phyloP scores from a whole-genome alignment of 1,140 invertebrate genomes.

The Zaprionus inermis region DNA sequence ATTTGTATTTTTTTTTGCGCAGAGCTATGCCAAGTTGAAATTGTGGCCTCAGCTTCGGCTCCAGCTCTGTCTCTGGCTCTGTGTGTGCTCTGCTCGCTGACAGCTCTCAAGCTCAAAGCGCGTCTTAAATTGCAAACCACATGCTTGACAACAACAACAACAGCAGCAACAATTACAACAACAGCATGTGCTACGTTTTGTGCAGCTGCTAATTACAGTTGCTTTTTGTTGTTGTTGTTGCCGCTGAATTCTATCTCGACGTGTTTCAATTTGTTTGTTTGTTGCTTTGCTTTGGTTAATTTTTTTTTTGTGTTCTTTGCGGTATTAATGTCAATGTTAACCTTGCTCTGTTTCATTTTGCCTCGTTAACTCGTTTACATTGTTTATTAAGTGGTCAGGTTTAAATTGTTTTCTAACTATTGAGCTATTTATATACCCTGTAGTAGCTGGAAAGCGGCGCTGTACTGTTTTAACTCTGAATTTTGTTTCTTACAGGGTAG shows the following conservation, averaged over 20 bases:
- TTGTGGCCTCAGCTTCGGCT: conserved; percentile 28
- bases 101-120: conserved; percentile 44
- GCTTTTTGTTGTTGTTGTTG: conserved; percentile 53
- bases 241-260: conserved; percentile 50
- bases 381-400: conserved; percentile 51
- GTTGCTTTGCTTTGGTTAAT: conserved; percentile 19
- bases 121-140: conserved; percentile 81
- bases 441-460: neutral
- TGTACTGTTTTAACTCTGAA: neutral
- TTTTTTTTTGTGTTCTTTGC: conserved; percentile 45
- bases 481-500: neutral
- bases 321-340: conserved; percentile 80
- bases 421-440: conserved; percentile 13
- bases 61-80: neutral
- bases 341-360: conserved; percentile 76
- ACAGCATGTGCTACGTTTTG: conserved; percentile 62
- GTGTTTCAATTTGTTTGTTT: conserved; percentile 74
- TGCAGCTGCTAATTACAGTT: conserved; percentile 81
- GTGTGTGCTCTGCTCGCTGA: conserved; percentile 18
- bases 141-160: conserved; percentile 51
- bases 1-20: neutral
- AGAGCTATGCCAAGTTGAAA: conserved; percentile 37
- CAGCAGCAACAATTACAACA: conserved; percentile 27
- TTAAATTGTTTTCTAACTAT: conserved; percentile 29
- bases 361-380: conserved; percentile 69